Conservation (phyloP, 2,113 vertebrate species). For the Neolamprologus modestus region DNA sequence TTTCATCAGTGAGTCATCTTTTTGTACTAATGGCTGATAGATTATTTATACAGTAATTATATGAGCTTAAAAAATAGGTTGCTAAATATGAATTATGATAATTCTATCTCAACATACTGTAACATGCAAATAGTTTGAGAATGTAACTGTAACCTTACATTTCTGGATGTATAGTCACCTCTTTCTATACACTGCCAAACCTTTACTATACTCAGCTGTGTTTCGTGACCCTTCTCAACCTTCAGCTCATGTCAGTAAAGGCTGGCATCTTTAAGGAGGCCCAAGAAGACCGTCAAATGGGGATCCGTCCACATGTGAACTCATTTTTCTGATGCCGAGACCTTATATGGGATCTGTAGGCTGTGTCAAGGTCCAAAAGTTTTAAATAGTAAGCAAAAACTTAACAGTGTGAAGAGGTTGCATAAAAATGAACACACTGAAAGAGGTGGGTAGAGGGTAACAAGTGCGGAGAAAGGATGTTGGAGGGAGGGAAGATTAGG, state of each 20-base stretch:
- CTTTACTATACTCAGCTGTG: neutral
- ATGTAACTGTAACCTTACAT: neutral
- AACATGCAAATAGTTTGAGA: neutral
- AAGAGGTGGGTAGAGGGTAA: constrained; percentile 36
- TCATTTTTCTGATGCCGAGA: neutral
- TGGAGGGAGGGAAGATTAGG: constrained; percentile 4
- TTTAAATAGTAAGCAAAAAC: constrained; percentile 24
- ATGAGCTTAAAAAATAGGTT: neutral
- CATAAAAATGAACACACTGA: constrained; percentile 21
- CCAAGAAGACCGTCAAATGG: neutral
- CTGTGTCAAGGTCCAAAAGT: constrained; percentile 32
- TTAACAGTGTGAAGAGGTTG: neutral
- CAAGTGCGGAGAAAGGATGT: constrained; percentile 5
- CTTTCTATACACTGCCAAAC: neutral
- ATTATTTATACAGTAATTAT: constrained; percentile 37
- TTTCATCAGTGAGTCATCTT: constrained; percentile 49
- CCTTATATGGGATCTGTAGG: neutral
- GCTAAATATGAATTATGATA: neutral
- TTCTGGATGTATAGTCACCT: neutral
- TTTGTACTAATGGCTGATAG: constrained; percentile 20
- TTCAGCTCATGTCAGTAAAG: neutral
- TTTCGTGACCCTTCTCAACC: neutral
- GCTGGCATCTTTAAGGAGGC: neutral
- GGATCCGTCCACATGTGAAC: neutral
- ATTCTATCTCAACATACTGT: neutral